Evolutionary conservation across 2,888 invertebrate genomes (phyloP).

Genomic region (Folsomia manolachei): DNA sequence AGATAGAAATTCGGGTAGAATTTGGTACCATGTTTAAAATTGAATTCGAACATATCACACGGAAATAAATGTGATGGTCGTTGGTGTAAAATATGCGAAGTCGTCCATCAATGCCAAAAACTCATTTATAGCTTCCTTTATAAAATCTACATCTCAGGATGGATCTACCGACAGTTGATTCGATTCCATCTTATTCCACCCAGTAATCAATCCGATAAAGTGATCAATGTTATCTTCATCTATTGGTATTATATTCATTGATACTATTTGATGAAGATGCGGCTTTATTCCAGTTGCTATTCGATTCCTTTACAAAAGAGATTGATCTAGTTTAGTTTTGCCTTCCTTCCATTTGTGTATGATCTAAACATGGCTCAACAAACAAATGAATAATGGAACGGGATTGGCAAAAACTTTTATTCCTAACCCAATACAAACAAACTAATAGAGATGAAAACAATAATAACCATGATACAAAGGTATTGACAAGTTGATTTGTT

Average conservation of each 20-base stretch:
- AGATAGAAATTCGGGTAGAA: not conserved
- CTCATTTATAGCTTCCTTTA: not conserved
- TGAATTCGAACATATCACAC: not conserved
- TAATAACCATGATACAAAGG: not conserved
- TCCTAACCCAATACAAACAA: not conserved
- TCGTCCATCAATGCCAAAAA: not conserved
- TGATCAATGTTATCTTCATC: not conserved
- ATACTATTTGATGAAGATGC: no score
- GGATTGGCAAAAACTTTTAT: not conserved
- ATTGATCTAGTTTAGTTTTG: slow-evolving; percentile 1
- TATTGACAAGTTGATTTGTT: not conserved
- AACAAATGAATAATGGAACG: not conserved
- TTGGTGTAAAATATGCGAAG: not conserved
- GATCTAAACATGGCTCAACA: not conserved
- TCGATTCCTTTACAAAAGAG: not conserved
- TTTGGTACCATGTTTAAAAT: not conserved
- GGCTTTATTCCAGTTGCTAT: not conserved
- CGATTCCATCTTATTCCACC: not conserved
- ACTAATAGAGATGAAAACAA: not conserved
- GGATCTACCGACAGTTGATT: slow-evolving; percentile 12
- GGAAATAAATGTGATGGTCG: not conserved
- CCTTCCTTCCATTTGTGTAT: no score
- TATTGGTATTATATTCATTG: not conserved
- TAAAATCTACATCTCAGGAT: slow-evolving; percentile 8
- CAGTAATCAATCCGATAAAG: not conserved